Evolutionary conservation across 2,888 invertebrate species (phyloP), one percentile per base, ranked within the genome.

Genomic region (Lysandra bellargus): DNA sequence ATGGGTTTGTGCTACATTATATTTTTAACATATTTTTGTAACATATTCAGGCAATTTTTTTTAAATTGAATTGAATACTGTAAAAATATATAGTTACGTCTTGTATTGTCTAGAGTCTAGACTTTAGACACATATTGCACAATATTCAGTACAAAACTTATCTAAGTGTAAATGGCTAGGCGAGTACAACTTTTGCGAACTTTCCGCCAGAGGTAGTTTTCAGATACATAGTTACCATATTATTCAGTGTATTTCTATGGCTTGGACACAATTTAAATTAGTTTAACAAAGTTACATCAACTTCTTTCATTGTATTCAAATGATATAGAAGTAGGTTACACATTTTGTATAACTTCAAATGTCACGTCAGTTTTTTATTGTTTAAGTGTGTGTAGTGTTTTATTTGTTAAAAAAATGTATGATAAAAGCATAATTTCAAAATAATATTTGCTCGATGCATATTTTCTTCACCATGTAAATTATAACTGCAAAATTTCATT

Each of bases 241-340:
- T 44, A 74, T 74, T 23, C 40, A 23, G 23, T 23, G 44, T 74
- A 44, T 44, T 74, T 74, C 74, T 74, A 44, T 74, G 74, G 74
- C 74, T 74, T 74, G 74, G 74, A 74, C 44, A 74, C 44, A 23
- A 74, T 74, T 44, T 74, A 74, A 74, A 74, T 74, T 74, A 74
- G 74, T 74, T 74, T 9, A 44, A 23, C 44, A 37, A 37, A 69
- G 69, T 69, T 69, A 9, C 69, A 37, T 14, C 17, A 33, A 69
- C 69, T 69, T 69, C 33, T 33, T 69, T 69, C 33, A 69, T 69
- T 37, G 17, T 69, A 33, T 69, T 69, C 33, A 69, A 69, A 14
- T 37, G 64, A 12, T 69, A 1, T 37, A 12, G 12, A 14, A 37
- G 33, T 69, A 37, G 5, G 69, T 69, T 17, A 69, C 33, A 69